These are phyloP conservation scores for Typhlichthys eigenmanni DNA, from an alignment of 2,797 vertebrate genomes.

Conservation along the genomic window DNA sequence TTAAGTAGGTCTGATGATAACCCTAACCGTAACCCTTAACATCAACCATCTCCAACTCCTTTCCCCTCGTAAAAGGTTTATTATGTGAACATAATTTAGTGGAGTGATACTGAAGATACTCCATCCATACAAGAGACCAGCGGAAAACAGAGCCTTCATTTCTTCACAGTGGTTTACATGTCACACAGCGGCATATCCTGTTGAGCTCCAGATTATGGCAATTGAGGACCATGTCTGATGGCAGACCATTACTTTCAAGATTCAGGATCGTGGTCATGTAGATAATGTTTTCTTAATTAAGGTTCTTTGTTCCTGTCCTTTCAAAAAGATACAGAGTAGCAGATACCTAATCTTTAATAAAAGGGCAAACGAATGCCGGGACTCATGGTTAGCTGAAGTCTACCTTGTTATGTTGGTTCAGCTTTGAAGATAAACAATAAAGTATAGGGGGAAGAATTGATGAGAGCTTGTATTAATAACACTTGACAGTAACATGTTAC, in stretches of 20 bases:
- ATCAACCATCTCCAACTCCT: conserved; percentile 13
- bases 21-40: too few relatives aligned
- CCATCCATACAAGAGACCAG: conserved; percentile 23
- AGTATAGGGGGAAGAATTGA: too few relatives aligned
- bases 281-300: too few relatives aligned
- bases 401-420: not conserved
- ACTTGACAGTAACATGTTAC: not conserved
- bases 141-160: conserved; percentile 15
- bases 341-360: not conserved
- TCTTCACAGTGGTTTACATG: conserved; percentile 7
- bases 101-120: conserved; percentile 9
- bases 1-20: too few relatives aligned
- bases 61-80: conserved; percentile 45
- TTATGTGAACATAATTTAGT: conserved; percentile 18
- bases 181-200: not conserved
- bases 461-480: too few relatives aligned
- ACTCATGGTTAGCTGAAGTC: too few relatives aligned
- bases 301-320: too few relatives aligned
- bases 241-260: not conserved
- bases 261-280: too few relatives aligned
- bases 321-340: too few relatives aligned
- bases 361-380: not conserved
- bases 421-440: not conserved
- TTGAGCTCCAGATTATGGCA: conserved; percentile 9
- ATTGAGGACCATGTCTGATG: not conserved